These are phyloP conservation scores for Hylaea fasciaria DNA, from an alignment of 2,888 invertebrate genomes.

Conservation along the genomic window DNA sequence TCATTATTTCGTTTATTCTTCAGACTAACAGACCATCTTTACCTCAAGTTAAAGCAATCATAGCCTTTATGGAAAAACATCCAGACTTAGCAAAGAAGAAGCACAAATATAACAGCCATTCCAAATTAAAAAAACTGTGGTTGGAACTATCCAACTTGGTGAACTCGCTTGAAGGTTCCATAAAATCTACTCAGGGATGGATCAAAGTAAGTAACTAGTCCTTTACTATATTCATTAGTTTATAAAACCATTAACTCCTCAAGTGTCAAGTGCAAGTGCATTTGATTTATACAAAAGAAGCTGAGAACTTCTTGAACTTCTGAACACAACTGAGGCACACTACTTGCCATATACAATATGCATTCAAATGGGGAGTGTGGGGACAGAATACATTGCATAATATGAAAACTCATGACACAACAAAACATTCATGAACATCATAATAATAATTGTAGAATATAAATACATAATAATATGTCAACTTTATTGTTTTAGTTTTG, in stretches of 20 bases:
- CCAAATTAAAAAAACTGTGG: slow-evolving; percentile 69
- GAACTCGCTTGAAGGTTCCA: slow-evolving; percentile 65
- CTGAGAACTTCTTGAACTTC: no score
- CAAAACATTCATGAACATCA: no score
- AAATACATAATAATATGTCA: no score
- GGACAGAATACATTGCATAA: no score
- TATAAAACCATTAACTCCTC: no score
- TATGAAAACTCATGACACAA: no score
- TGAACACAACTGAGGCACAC: no score
- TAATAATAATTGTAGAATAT: no score
- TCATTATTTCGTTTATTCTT: slow-evolving; percentile 26
- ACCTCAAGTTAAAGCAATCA: slow-evolving; percentile 65
- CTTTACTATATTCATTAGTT: slow-evolving; percentile 7
- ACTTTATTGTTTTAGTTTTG: slow-evolving; percentile 65
- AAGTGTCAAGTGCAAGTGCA: no score
- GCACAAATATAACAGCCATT: slow-evolving; percentile 58
- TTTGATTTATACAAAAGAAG: no score
- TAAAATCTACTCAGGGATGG: slow-evolving; percentile 72
- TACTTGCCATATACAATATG: no score
- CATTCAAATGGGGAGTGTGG: no score
- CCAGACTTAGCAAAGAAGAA: slow-evolving; percentile 67
- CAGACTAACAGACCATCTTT: slow-evolving; percentile 67
- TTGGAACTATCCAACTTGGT: slow-evolving; percentile 60
- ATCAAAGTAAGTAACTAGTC: slow-evolving; percentile 60
- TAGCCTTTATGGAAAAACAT: slow-evolving; percentile 70